Conservation (phyloP, 2,888 invertebrate genomes). For the Leptopilina myrica region DNA sequence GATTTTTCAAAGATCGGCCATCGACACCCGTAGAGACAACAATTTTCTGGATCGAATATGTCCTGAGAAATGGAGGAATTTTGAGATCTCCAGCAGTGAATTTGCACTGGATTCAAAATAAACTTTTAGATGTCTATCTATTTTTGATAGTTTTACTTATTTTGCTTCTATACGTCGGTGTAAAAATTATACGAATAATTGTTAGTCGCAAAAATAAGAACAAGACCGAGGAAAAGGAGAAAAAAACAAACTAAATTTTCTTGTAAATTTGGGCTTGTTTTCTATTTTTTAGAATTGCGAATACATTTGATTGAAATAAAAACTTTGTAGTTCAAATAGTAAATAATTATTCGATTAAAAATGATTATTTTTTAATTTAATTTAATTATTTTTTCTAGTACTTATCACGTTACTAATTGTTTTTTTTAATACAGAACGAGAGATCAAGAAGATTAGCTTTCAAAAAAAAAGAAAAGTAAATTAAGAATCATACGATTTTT, state of each 20-base stretch:
- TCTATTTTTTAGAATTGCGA: too few species aligned
- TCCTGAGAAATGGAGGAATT: slow-evolving; percentile 55
- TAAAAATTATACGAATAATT: background rate
- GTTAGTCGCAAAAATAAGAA: background rate
- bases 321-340: too few species aligned
- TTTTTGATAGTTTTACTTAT: slow-evolving; percentile 20
- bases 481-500: too few species aligned
- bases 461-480: too few species aligned
- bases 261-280: too few species aligned
- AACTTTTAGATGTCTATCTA: slow-evolving; percentile 59
- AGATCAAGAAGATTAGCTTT: too few species aligned
- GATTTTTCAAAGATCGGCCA: slow-evolving; percentile 57
- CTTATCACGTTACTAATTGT: too few species aligned
- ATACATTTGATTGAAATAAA: too few species aligned
- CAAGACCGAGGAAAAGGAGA: background rate
- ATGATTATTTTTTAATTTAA: too few species aligned
- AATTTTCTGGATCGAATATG: slow-evolving; percentile 62
- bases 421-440: too few species aligned
- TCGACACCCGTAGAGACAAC: slow-evolving; percentile 59
- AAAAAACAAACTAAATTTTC: background rate
- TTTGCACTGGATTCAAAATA: slow-evolving; percentile 47
- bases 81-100: slow-evolving; percentile 60
- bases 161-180: background rate
- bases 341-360: too few species aligned
- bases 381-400: too few species aligned